Conservation (phyloP, 2,797 vertebrate genomes). For the Silurus aristotelis region DNA sequence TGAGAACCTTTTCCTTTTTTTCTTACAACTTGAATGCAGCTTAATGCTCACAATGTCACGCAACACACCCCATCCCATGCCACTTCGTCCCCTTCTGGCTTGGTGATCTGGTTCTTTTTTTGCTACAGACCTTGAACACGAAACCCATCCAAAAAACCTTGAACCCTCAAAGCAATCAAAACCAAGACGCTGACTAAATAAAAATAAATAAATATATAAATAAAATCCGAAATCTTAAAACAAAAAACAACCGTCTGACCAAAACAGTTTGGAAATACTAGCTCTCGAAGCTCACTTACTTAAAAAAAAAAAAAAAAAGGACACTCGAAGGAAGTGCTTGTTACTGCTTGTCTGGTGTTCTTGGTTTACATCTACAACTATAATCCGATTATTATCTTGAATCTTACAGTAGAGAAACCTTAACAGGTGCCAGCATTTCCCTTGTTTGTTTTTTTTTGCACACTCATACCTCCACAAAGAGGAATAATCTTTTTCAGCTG, state of each 20-base stretch:
- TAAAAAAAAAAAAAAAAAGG: not conserved
- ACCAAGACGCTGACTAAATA: constrained; percentile 1
- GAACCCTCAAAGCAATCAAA: constrained; percentile 19
- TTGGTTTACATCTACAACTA: not conserved
- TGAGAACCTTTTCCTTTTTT: no score
- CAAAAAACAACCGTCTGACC: not conserved
- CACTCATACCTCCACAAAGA: not conserved
- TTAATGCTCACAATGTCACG: not conserved
- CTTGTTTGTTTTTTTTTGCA: not conserved
- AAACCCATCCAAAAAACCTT: not conserved
- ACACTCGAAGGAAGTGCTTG: not conserved
- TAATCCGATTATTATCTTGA: constrained; percentile 5
- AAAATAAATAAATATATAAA: not conserved
- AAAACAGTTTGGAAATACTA: constrained; percentile 2
- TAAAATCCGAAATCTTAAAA: constrained; percentile 2
- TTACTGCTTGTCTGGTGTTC: not conserved
- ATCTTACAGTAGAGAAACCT: not conserved
- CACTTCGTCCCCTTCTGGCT: not conserved
- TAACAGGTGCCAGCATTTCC: not conserved
- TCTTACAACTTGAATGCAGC: constrained; percentile 9
- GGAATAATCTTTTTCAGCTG: constrained; percentile 20
- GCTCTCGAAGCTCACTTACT: not conserved
- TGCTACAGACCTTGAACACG: not conserved
- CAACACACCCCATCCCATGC: not conserved
- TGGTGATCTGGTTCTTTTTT: not conserved